phyloP scores from a whole-genome alignment of 1,140 invertebrate species.

The Drosophila triauraria region DNA sequence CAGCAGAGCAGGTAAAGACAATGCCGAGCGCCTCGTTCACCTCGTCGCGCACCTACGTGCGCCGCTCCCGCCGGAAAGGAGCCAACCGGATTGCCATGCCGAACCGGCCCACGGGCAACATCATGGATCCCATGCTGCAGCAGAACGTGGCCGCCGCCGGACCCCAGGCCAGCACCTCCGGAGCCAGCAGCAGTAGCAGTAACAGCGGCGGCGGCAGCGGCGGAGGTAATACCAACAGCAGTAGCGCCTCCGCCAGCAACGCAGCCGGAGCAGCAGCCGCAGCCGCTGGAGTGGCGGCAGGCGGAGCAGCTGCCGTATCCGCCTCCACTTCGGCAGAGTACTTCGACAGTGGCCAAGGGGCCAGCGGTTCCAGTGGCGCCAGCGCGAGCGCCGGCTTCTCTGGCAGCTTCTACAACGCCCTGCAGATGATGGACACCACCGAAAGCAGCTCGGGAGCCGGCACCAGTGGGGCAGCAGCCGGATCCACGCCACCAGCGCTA shows the following conservation, averaged over 20 bases:
- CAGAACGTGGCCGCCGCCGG: constrained; percentile 88
- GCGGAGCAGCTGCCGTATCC: constrained; percentile 25
- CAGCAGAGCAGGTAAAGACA: constrained; percentile 84
- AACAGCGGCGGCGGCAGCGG: not conserved
- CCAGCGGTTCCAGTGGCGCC: constrained; percentile 39
- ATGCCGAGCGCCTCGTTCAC: constrained; percentile 96
- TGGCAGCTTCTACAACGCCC: constrained; percentile 57
- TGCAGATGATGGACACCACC: constrained; percentile 74
- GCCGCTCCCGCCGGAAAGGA: constrained; percentile 92
- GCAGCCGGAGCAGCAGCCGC: constrained; percentile 14
- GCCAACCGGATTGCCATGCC: constrained; percentile 92
- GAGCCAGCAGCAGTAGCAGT: constrained; percentile 15
- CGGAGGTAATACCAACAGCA: constrained; percentile 7
- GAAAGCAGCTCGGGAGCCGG: constrained; percentile 43
- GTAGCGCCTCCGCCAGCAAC: constrained; percentile 10
- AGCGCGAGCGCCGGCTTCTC: constrained; percentile 36
- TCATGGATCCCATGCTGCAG: constrained; percentile 85
- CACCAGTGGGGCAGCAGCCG: constrained; percentile 21
- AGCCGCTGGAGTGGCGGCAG: constrained; percentile 4
- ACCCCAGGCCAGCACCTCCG: constrained; percentile 65
- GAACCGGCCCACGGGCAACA: constrained; percentile 89
- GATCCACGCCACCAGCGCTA: constrained; percentile 39
- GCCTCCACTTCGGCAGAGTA: constrained; percentile 56
- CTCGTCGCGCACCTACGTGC: constrained; percentile 93
- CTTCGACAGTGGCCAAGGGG: constrained; percentile 67